Evolutionary conservation across 2,797 vertebrate species (phyloP), one percentile per base, ranked within the genome.

Genomic region (Chromobotia macracanthus): DNA sequence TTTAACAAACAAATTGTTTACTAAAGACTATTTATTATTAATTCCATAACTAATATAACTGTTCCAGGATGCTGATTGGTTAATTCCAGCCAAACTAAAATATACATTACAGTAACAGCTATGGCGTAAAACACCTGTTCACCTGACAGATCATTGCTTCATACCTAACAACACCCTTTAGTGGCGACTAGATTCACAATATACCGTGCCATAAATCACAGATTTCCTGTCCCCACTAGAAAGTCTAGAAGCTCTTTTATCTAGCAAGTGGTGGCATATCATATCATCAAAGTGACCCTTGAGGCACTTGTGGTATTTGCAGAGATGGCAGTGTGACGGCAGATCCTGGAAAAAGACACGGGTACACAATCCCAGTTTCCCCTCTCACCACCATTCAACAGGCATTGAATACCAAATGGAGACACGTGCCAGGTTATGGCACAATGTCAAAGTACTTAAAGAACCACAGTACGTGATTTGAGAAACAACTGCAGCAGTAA

Each of bases 401-500:
- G 60, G 13, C 25, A 15, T 68, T 18, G 41, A 78, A 3, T 65
- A 19, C 31, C 16, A 19, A 10, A 44, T 46, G 31, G 63, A 75
- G 50, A 38, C 65, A 13, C 19, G 46, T 69, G 28, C 46, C 75
- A 46, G 5, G 15, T 65, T 11, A 41, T 65, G 82, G 82, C 64
- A 63, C 15, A 16, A n/a, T 35, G 72, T 46, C 72, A 48, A 50
- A 74, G 15, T 21, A 21, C 71, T 70, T 69, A 64, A 77, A 77
- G 48, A 64, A 11, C 77, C 72, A 41, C 76, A 21, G 21, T 28
- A 71, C 61, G 16, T 67, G 44, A 65, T 60, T 15, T 23, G 69
- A 84, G 79, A 55, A 77, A 80, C 28, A 25, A 50, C 71, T 75
- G 25, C 73, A 77, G 58, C 44, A 51, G 79, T 75, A 80, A 72